These are phyloP conservation scores for Agapornis canus DNA, from an alignment of 2,797 vertebrate species.

Conservation along the genomic window DNA sequence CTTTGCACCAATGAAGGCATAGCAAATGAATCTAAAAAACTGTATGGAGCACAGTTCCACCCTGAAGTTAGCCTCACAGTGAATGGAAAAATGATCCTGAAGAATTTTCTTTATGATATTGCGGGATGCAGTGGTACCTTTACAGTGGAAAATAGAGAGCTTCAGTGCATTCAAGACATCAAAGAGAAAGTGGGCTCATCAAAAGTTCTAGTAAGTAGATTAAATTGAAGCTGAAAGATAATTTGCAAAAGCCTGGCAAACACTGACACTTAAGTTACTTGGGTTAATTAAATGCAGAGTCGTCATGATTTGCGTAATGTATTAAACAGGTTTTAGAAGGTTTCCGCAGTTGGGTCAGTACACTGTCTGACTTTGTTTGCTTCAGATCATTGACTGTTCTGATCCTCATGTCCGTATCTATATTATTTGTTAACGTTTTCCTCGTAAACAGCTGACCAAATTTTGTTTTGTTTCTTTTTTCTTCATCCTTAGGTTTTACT, in stretches of 20 bases:
- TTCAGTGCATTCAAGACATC: constrained; percentile 89
- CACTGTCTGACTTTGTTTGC: neutral
- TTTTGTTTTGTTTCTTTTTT: neutral
- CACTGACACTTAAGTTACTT: fast-evolving
- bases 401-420: neutral
- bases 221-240: neutral
- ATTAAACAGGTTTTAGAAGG: neutral
- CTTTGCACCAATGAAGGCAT: constrained; percentile 81
- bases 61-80: constrained; percentile 97
- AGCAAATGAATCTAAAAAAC: constrained; percentile 96
- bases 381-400: neutral
- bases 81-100: constrained; percentile 92
- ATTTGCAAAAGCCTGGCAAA: neutral
- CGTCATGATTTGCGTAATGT: neutral
- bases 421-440: neutral
- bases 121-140: constrained; percentile 94
- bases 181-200: constrained; percentile 90
- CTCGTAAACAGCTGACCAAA: neutral
- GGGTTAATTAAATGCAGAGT: too few relatives aligned
- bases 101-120: constrained; percentile 95
- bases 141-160: constrained; percentile 91
- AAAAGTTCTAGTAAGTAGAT: constrained; percentile 91
- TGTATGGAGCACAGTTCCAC: constrained; percentile 98
- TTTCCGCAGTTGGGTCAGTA: fast-evolving
- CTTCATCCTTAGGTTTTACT: constrained; percentile 85